Percentiles rank a stretch among this genome's conserved stretches.
Conservation (phyloP, 2,888 invertebrate genomes). For the Chrysolina oricalcia region DNA sequence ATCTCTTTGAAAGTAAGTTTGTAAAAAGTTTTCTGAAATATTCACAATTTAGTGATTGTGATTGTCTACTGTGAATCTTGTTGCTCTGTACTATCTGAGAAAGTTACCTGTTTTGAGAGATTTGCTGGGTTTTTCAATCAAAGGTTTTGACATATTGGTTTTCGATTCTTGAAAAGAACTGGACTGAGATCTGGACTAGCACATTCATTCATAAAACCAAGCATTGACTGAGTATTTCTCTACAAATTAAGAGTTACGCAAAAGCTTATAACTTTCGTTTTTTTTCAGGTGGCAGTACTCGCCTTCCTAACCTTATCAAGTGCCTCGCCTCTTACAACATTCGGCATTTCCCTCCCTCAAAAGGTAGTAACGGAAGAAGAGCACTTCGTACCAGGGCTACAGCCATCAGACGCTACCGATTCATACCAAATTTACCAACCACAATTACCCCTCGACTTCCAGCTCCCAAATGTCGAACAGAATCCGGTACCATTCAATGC, state of each 20-base stretch:
- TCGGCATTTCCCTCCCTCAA: conserved; percentile 3
- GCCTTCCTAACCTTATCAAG: conserved; percentile 45
- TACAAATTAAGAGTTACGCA: not conserved
- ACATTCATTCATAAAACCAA: no score
- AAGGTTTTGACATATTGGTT: no score
- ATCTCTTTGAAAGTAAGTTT: no score
- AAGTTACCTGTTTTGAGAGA: no score
- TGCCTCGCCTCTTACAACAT: conserved; percentile 35
- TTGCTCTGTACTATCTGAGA: no score
- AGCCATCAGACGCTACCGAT: conserved; percentile 43
- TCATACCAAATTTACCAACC: conserved; percentile 50
- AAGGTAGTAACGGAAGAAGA: not conserved
- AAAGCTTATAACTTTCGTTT: conserved; percentile 26
- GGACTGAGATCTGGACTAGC: no score
- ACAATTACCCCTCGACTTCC: conserved; percentile 59
- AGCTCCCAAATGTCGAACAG: conserved; percentile 63
- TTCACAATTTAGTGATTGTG: no score
- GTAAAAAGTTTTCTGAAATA: no score
- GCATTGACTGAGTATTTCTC: no score
- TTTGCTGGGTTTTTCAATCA: no score
- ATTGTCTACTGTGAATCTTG: no score
- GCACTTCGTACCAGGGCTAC: not conserved
- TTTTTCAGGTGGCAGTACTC: conserved; percentile 52
- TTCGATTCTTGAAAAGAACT: no score
- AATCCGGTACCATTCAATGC: conserved; percentile 64